A percentile compares a stretch with the other conserved stretches of the same genome.
Evolutionary conservation across 2,113 vertebrate species (phyloP).

Genomic region (Xenopus borealis): DNA sequence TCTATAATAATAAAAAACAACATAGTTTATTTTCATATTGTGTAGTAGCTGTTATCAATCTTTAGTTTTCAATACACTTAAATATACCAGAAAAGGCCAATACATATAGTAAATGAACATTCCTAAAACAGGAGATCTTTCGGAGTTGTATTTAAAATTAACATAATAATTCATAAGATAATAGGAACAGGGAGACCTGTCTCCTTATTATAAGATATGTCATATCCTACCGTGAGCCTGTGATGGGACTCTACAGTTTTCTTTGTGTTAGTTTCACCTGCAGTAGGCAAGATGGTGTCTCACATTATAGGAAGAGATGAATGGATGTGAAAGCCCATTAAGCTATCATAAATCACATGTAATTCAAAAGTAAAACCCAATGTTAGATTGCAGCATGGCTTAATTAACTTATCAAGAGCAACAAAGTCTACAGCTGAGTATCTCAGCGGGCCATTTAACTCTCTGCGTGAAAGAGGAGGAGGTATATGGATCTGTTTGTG

Average conservation of each 20-base stretch:
- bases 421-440: slow-evolving; percentile 1
- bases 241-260: slow-evolving; percentile 10
- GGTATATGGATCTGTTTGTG: too few relatives aligned
- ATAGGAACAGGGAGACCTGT: slow-evolving; percentile 15
- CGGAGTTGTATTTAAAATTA: slow-evolving; percentile 3
- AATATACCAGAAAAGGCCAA: background rate
- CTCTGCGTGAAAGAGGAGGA: too few relatives aligned
- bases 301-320: background rate
- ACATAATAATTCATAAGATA: slow-evolving; percentile 23
- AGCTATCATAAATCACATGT: slow-evolving; percentile 13
- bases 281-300: background rate
- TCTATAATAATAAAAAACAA: too few relatives aligned
- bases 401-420: slow-evolving; percentile 24
- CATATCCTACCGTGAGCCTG: background rate
- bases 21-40: too few relatives aligned
- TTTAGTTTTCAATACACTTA: background rate
- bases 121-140: background rate
- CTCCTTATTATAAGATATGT: slow-evolving; percentile 19
- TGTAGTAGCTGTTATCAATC: too few relatives aligned
- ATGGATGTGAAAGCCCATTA: slow-evolving; percentile 12
- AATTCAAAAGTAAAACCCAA: slow-evolving; percentile 9
- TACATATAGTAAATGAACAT: background rate
- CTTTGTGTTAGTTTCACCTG: slow-evolving; percentile 18
- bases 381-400: background rate
- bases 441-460: background rate